These are phyloP conservation scores for Sphenopsis melanotis DNA, from an alignment of 2,797 vertebrate genomes.

Conservation along the genomic window DNA sequence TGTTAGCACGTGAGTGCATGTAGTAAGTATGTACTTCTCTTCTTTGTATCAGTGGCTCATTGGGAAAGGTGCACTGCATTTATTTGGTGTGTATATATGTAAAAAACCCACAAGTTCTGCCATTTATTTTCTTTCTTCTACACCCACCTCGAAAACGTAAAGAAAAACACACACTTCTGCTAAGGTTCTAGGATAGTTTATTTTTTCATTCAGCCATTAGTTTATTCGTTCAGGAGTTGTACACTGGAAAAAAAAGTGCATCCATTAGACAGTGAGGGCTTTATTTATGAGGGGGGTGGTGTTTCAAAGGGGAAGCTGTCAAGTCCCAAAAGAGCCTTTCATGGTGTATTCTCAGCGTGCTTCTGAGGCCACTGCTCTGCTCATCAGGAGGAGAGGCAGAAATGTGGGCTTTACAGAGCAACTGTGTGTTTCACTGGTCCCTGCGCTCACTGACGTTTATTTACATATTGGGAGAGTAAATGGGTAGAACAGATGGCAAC, in stretches of 20 bases:
- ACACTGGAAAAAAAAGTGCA: constrained; percentile 63
- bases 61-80: constrained; percentile 21
- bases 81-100: neutral
- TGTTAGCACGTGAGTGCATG: neutral
- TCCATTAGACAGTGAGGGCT: constrained; percentile 70
- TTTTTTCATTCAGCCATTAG: constrained; percentile 72
- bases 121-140: constrained; percentile 67
- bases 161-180: constrained; percentile 64
- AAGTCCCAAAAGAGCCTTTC: constrained; percentile 70
- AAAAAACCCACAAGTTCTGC: constrained; percentile 43
- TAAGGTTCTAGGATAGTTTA: constrained; percentile 55
- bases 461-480: constrained; percentile 78
- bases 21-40: neutral
- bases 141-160: constrained; percentile 53
- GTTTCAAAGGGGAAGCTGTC: constrained; percentile 66
- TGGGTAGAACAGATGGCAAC: constrained; percentile 84
- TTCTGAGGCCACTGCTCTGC: constrained; percentile 68
- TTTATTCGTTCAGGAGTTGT: constrained; percentile 68
- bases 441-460: constrained; percentile 76
- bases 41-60: neutral
- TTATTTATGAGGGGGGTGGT: constrained; percentile 66
- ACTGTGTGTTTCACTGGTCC: constrained; percentile 71
- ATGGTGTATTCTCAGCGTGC: constrained; percentile 70
- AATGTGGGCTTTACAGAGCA: constrained; percentile 72
- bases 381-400: constrained; percentile 74